Evolutionary conservation across 2,888 invertebrate species (phyloP).

Genomic region (Craniophora ligustri): DNA sequence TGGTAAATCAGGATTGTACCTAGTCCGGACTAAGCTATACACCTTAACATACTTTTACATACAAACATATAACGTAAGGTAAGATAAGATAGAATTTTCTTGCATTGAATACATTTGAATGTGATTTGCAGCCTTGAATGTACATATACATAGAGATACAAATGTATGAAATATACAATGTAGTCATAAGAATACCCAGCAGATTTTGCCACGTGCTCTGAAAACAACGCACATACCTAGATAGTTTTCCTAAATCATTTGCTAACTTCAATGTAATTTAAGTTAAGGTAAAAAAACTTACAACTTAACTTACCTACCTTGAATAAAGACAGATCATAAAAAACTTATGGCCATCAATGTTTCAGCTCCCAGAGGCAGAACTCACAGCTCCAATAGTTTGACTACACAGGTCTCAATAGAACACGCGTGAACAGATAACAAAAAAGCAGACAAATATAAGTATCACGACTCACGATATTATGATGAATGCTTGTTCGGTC

Average conservation of each 20-base stretch:
- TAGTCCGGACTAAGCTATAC: too few relatives aligned
- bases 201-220: conserved; percentile 13
- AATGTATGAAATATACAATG: neutral
- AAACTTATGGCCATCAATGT: conserved; percentile 19
- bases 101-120: too few relatives aligned
- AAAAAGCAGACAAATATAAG: conserved; percentile 57
- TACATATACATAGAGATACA: too few relatives aligned
- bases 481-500: conserved; percentile 55
- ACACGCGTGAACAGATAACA: conserved; percentile 39
- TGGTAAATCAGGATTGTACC: too few relatives aligned
- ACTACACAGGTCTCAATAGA: conserved; percentile 38
- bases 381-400: conserved; percentile 31
- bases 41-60: too few relatives aligned
- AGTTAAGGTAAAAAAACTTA: conserved; percentile 17
- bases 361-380: conserved; percentile 15
- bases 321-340: conserved; percentile 24
- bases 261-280: neutral
- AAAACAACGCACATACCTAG: neutral
- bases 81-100: too few relatives aligned
- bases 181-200: neutral
- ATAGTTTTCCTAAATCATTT: neutral
- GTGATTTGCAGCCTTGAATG: too few relatives aligned
- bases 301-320: conserved; percentile 36
- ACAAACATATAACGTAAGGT: too few relatives aligned
- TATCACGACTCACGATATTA: conserved; percentile 52